These are phyloP conservation scores for Cynoglossus semilaevis DNA, from an alignment of 2,113 vertebrate genomes.

Conservation along the genomic window DNA sequence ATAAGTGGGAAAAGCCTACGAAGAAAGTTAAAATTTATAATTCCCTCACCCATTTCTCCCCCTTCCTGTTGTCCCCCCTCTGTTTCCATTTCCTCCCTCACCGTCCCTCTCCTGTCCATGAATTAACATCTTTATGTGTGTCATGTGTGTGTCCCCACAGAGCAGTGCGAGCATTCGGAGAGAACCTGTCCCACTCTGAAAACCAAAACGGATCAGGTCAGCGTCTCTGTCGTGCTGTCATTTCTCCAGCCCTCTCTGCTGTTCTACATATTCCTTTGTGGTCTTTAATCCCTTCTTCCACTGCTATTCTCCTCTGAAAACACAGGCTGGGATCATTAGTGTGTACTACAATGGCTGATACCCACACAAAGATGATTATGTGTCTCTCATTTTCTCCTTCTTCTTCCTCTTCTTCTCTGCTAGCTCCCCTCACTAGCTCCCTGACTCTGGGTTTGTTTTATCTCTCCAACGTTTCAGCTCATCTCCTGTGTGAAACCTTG, in stretches of 20 bases:
- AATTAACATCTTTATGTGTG: conserved; percentile 60
- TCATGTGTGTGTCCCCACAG: conserved; percentile 76
- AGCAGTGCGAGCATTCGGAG: conserved; percentile 95
- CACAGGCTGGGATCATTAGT: conserved; percentile 34
- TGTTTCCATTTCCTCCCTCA: conserved; percentile 14
- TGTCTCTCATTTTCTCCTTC: conserved; percentile 19
- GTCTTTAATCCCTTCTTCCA: conserved; percentile 22
- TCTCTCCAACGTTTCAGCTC: conserved; percentile 74
- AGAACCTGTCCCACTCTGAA: conserved; percentile 95
- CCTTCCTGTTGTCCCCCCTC: conserved; percentile 25
- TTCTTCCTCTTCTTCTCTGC: conserved; percentile 9
- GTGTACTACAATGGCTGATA: conserved; percentile 33
- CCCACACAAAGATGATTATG: conserved; percentile 21
- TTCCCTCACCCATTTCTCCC: conserved; percentile 54
- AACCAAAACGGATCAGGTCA: conserved; percentile 93
- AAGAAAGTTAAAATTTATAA: conserved; percentile 62
- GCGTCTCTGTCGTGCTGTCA: conserved; percentile 53
- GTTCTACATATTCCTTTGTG: conserved; percentile 35
- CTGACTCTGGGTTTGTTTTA: conserved; percentile 3
- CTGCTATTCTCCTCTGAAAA: conserved; percentile 39
- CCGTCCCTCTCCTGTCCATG: conserved; percentile 30
- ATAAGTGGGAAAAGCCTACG: conserved; percentile 68
- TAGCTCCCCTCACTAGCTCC: conserved; percentile 9
- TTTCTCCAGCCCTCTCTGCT: conserved; percentile 40
- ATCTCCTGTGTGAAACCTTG: conserved; percentile 89